Evolutionary conservation across 2,113 vertebrate species (phyloP), one percentile per base, ranked within the genome.

Genomic region (Leptobrachium ailaonicum): DNA sequence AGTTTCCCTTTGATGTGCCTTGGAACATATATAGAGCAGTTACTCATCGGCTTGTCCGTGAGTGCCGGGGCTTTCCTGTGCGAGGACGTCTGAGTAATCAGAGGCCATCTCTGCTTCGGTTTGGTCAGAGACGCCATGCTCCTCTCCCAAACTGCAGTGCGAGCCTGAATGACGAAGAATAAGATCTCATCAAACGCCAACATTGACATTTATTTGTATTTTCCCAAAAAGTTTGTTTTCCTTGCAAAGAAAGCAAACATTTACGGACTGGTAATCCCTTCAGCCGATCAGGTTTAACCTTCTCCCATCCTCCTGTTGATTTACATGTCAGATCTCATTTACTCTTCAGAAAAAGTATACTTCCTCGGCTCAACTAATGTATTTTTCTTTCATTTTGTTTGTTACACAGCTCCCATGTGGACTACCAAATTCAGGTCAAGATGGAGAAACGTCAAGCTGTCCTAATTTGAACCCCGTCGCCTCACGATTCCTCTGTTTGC

Each of bases 1-100:
- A n/a, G 4, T n/a, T 11, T 73, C 42, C n/a, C 60, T 79, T 79
- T 79, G 69, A 79, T 79, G 77, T 79, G 68, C 53, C 60, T 32
- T 79, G 69, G 45, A 72, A 53, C 32, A 5, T 3, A 5, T 3
- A n/a, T 11, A 5, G 63, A 54, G 9, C 56, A 54, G 62, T 64
- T 63, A 50, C 76, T 79, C 68, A 79, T 72, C 69, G 47, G 45
- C 64, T 40, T 45, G 45, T 44, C 42, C 63, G 54, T 54, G 47
- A 54, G 63, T 56, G 63, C 9, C 43, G 69, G 69, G 69, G 40
- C 11, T 79, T 79, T 58, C 77, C 60, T 12, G n/a, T 10, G 58
- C 8, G 32, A 50, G 44, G 58, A 11, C 50, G 54, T 54, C 32
- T 79, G 69, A 79, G 32, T 66, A 79, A 66, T 50, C n/a, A 14